Percentiles rank a stretch among this genome's conserved stretches.
phyloP scores from a whole-genome alignment of 1,140 invertebrate genomes.

The Drosophila athabasca region DNA sequence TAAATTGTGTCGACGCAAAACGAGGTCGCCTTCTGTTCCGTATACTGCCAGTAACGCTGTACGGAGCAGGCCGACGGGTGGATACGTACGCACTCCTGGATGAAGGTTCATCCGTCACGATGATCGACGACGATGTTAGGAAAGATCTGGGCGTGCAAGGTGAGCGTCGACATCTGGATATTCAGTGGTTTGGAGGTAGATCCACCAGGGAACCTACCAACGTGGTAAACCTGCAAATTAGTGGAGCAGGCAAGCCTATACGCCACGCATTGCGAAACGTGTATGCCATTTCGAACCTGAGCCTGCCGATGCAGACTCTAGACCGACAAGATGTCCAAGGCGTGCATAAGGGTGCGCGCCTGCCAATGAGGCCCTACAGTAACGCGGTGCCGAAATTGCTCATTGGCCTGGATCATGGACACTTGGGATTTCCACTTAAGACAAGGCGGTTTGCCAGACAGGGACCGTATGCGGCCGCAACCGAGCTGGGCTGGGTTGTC shows the following conservation, averaged over 20 bases:
- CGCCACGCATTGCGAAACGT: slow-evolving; percentile 2
- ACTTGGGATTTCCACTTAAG: slow-evolving; percentile 1
- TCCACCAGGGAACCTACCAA: background rate
- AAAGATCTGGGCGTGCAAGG: slow-evolving; percentile 5
- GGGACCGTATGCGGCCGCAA: slow-evolving; percentile 1
- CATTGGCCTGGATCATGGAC: background rate
- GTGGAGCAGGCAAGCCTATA: slow-evolving; percentile 1
- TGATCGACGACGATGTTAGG: slow-evolving; percentile 9
- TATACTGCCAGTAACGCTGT: too few species aligned
- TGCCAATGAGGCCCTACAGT: too few species aligned
- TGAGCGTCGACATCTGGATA: slow-evolving; percentile 10
- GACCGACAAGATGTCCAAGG: background rate
- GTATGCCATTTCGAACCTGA: slow-evolving; percentile 8
- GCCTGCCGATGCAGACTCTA: slow-evolving; percentile 17
- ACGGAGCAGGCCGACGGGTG: background rate
- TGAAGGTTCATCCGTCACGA: slow-evolving; percentile 1
- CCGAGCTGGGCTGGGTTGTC: background rate
- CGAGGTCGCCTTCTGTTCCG: too few species aligned
- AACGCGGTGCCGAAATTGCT: too few species aligned
- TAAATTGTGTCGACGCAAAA: background rate
- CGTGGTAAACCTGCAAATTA: slow-evolving; percentile 7
- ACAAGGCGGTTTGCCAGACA: background rate
- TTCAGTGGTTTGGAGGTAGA: slow-evolving; percentile 12
- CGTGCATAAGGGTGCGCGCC: background rate
- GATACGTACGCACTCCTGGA: background rate